Percentiles rank a stretch among this genome's conserved stretches.
These are phyloP conservation scores for Eupithecia dodoneata DNA, from an alignment of 2,888 invertebrate genomes.

Conservation along the genomic window DNA sequence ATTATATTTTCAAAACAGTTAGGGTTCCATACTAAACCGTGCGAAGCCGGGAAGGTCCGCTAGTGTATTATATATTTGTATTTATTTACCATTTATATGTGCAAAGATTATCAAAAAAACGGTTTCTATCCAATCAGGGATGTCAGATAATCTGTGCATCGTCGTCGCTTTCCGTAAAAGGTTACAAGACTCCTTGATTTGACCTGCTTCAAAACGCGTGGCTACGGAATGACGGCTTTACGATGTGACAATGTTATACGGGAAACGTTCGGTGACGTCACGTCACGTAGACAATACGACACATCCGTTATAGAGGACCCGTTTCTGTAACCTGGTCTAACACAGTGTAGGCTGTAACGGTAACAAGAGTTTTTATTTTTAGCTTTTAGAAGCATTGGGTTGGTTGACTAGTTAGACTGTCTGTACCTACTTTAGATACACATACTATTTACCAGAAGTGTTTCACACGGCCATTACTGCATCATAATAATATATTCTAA, in stretches of 20 bases:
- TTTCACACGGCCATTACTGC: too few species aligned
- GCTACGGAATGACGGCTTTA: background rate
- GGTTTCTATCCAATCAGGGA: too few species aligned
- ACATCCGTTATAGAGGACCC: slow-evolving; percentile 24
- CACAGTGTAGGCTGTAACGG: background rate
- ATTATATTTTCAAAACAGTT: too few species aligned
- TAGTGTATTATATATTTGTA: too few species aligned
- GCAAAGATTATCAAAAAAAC: too few species aligned
- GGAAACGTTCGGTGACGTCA: slow-evolving; percentile 16
- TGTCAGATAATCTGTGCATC: background rate
- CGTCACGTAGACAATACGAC: slow-evolving; percentile 21
- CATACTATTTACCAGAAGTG: too few species aligned
- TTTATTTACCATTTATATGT: too few species aligned
- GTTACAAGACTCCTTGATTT: background rate
- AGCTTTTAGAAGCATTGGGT: background rate
- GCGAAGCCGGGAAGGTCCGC: too few species aligned
- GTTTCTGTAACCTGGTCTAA: slow-evolving; percentile 26
- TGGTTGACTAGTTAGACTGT: background rate
- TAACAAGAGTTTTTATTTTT: background rate
- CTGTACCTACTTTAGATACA: too few species aligned
- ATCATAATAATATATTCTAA: too few species aligned
- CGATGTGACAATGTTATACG: slow-evolving; percentile 24
- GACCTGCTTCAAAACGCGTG: background rate
- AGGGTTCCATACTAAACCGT: too few species aligned
- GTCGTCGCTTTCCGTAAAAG: background rate